These are phyloP conservation scores for Yponomeuta malinellus DNA, from an alignment of 2,888 invertebrate species.

Conservation along the genomic window DNA sequence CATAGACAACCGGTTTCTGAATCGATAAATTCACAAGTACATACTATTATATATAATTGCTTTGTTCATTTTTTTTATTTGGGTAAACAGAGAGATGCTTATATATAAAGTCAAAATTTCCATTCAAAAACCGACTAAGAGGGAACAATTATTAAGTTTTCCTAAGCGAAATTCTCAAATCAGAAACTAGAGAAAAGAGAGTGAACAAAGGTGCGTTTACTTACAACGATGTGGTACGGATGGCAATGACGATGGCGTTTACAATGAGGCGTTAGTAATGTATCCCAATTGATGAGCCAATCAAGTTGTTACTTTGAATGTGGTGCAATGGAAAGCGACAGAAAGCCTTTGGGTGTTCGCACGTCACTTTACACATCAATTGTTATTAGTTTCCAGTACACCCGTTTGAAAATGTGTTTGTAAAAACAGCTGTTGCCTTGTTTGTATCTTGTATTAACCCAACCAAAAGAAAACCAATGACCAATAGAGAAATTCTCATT, in stretches of 20 bases:
- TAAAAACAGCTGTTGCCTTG: conserved; percentile 47
- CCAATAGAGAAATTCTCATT: conserved; percentile 58
- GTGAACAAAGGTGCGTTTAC: conserved; percentile 52
- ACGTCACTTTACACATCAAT: conserved; percentile 47
- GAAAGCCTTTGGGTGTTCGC: conserved; percentile 63
- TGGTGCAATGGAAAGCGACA: conserved; percentile 76
- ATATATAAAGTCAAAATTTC: too few species aligned
- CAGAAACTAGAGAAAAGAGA: background rate
- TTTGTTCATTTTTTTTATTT: too few species aligned
- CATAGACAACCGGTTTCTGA: too few species aligned
- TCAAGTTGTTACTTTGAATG: conserved; percentile 61
- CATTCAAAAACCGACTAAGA: too few species aligned
- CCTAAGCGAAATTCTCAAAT: background rate
- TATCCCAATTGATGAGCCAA: conserved; percentile 73
- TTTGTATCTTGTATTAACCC: conserved; percentile 74
- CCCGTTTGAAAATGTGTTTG: conserved; percentile 35
- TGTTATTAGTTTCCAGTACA: conserved; percentile 74
- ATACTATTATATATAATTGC: too few species aligned
- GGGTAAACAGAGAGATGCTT: too few species aligned
- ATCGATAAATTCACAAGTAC: too few species aligned
- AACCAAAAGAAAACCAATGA: conserved; percentile 75
- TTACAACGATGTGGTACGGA: conserved; percentile 65
- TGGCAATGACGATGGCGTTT: conserved; percentile 61
- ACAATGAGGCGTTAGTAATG: conserved; percentile 76
- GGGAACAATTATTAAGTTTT: background rate